phyloP scores from a whole-genome alignment of 2,113 vertebrate genomes.

The Acanthochromis polyacanthus region DNA sequence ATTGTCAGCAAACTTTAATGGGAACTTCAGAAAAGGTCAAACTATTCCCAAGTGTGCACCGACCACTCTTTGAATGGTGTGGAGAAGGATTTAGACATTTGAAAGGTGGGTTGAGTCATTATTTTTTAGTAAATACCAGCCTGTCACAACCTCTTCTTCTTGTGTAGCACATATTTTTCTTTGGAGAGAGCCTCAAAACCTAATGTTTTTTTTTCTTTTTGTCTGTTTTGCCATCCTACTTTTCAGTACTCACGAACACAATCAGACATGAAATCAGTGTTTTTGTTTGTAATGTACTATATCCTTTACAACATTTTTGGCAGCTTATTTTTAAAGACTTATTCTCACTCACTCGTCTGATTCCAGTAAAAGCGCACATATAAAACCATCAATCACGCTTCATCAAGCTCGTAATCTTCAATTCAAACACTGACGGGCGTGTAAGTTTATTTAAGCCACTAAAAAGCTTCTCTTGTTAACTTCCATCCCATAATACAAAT shows the following conservation, averaged over 20 bases:
- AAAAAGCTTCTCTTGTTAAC: too few relatives aligned
- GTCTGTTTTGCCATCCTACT: neutral
- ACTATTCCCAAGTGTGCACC: constrained; percentile 28
- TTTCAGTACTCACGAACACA: neutral
- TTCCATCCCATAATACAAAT: too few relatives aligned
- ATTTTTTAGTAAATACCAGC: neutral
- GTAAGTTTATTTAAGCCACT: too few relatives aligned
- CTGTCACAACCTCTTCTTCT: neutral
- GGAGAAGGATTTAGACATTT: constrained; percentile 5
- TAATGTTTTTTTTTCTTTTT: neutral
- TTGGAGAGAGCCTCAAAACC: neutral
- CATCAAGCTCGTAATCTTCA: neutral
- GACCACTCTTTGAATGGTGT: constrained; percentile 15
- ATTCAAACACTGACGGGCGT: too few relatives aligned
- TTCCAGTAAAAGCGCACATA: neutral
- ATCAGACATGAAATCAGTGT: neutral
- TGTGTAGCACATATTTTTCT: neutral
- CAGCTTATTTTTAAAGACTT: neutral
- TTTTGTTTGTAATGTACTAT: constrained; percentile 1
- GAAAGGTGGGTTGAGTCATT: neutral
- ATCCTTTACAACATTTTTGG: neutral
- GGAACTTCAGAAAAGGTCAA: constrained; percentile 42
- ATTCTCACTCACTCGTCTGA: neutral
- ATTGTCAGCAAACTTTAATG: constrained; percentile 25
- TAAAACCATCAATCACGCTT: neutral